Base-by-base conservation (phyloP, 2,888 invertebrate species). In the Agonopterix arenella region DNA sequence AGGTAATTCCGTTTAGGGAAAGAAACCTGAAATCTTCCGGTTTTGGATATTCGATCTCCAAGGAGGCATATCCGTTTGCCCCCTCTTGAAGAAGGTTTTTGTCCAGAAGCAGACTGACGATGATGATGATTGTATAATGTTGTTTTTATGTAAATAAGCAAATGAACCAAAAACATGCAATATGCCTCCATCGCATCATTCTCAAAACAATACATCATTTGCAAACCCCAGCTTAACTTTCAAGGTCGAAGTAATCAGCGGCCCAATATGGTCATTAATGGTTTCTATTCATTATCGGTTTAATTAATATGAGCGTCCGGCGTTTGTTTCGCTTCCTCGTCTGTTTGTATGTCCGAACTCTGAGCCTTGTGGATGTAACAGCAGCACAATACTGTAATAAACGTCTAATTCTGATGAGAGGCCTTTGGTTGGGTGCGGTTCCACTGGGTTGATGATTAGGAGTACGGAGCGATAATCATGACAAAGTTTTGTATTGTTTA, bases 271-370 rank as follows among this genome's bases (percentile, higher is more conserved):
- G 58, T 58, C 52, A 54, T 59, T 62, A 68, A 61, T 62, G 60
- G 61, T 56, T 56, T 62, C 64, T 56, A 66, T 70, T 74, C 71
- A 80, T 78, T 76, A 80, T 80, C 76, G 76, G 69, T 68, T 76
- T 76, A 79, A 80, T 84, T 82, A 83, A 80, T 84, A 80, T 78
- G 64, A 57, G 72, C 76, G 72, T 88, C 88, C 86, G 86, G 76
- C 74, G 76, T 86, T 88, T 88, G 88, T 88, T 74, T 73, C 60
- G 73, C 80, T 88, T 88, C 88, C 88, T 78, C 60, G 76, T 82
- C 64, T 60, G 62, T 55, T 55, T 57, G 59, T 54, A 50, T 51
- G 59, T 48, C 54, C 50, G 54, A 64, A 63, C 64, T 70, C 69
- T 65, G 73, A 28, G 28, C 28, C 28, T 28, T 28, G 28, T 28